Evolutionary conservation across 2,797 vertebrate species (phyloP), one percentile per base, ranked within the genome.

Genomic region (Nannoperca obscura): DNA sequence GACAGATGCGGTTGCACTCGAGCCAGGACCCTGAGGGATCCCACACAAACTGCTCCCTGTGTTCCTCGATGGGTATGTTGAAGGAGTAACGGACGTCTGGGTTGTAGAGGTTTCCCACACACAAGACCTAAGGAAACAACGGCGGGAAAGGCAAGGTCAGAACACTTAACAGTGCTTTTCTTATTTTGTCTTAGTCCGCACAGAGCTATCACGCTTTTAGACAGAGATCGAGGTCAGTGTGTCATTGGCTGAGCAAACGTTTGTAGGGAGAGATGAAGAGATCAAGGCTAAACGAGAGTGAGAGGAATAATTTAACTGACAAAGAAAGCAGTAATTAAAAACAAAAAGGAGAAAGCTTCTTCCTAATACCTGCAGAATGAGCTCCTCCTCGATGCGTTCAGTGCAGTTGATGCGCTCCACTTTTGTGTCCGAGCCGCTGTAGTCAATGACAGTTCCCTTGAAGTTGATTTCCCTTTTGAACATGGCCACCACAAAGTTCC

Each of bases 401-500:
- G 97, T 98, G 92, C 97, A 97, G 91, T 99, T 99, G 90, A 99
- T 98, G 80, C 97, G 96, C 86, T 99, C 98, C 73, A 96, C 84
- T 3, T 96, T 95, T 61, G 88, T 96, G 92, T 99, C 97, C 4
- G 98, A 99, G 80, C 98, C 98, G 80, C 94, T 99, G 93, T 99
- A 99, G 81, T 99, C 98, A 19, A 99, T 96, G 82, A 96, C 89
- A 11, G 94, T 94, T 92, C 98, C 97, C 90, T 96, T 96, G 74
- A 97, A 89, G 82, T 88, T 95, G 89, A 99, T 96, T 95, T 98
- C 98, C 92, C 95, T 96, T 95, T 98, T 99, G 90, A 97, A 97
- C 96, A 97, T 97, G 93, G 97, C 97, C 87, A 99, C 98, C 92
- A 99, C 97, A 91, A 98, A 98, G 95, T 99, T 97, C 80, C 98